Conservation (phyloP, 2,888 invertebrate genomes). For the Pardosa pseudoannulata region DNA sequence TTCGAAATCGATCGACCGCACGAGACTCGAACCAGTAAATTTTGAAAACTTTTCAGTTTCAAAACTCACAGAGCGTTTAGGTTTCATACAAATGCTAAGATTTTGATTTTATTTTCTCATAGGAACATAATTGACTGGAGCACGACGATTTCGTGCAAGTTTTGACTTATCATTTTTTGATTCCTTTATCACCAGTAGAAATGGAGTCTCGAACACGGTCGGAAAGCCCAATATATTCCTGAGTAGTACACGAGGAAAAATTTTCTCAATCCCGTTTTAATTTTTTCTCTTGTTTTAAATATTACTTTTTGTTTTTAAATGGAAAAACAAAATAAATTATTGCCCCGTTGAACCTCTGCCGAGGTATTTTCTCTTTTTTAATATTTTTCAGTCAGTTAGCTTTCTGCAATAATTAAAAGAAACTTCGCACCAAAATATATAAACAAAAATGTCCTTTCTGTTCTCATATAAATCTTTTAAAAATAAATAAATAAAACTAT, state of each 20-base stretch:
- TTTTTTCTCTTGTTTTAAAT: too few relatives aligned
- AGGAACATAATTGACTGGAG: constrained; percentile 67
- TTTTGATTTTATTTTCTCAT: constrained; percentile 49
- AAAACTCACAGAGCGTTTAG: neutral
- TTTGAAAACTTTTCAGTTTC: constrained; percentile 5
- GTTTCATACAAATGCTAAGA: constrained; percentile 8
- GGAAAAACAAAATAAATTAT: too few relatives aligned
- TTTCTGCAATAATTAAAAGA: constrained; percentile 49
- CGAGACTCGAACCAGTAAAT: neutral
- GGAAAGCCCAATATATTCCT: neutral
- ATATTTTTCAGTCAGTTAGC: constrained; percentile 34
- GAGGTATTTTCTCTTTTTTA: constrained; percentile 55
- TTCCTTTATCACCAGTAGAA: constrained; percentile 57
- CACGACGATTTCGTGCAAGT: constrained; percentile 34
- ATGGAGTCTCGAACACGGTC: constrained; percentile 21
- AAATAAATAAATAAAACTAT: constrained; percentile 59
- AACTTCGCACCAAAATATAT: constrained; percentile 35
- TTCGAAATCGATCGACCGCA: constrained; percentile 25
- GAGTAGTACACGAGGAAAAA: neutral
- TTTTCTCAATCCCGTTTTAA: neutral
- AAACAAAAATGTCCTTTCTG: constrained; percentile 43
- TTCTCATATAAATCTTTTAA: constrained; percentile 41
- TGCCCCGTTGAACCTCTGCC: constrained; percentile 18
- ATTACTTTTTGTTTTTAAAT: too few relatives aligned
- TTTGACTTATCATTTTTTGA: constrained; percentile 58